phyloP scores from a whole-genome alignment of 2,888 invertebrate genomes.

The Leptothorax acervorum region DNA sequence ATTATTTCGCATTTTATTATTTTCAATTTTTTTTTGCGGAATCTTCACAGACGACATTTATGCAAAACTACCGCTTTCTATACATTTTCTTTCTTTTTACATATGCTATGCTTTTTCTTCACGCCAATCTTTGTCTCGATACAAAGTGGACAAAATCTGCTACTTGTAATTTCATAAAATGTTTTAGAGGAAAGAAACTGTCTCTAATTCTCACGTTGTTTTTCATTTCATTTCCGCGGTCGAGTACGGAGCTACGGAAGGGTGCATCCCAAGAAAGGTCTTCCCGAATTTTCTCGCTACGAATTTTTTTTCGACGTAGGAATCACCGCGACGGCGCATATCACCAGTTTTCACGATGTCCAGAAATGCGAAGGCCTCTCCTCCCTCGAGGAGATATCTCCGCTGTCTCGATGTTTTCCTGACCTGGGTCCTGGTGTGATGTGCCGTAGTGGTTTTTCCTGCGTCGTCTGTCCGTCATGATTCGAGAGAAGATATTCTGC shows the following conservation, averaged over 20 bases:
- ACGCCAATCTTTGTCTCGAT: not conserved
- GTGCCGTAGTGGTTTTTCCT: slow-evolving; percentile 82
- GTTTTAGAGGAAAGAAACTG: not conserved
- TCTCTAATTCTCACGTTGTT: slow-evolving; percentile 7
- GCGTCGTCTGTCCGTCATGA: slow-evolving; percentile 74
- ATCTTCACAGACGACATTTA: slow-evolving; percentile 5
- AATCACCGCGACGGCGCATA: slow-evolving; percentile 77
- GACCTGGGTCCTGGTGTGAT: slow-evolving; percentile 80
- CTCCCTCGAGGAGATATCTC: slow-evolving; percentile 5
- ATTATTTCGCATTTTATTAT: not conserved
- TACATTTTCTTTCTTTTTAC: slow-evolving; percentile 2
- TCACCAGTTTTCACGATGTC: slow-evolving; percentile 70
- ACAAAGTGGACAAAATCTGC: not conserved
- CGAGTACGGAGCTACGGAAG: slow-evolving; percentile 24
- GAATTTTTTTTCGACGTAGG: slow-evolving; percentile 72
- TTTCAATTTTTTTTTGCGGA: not conserved
- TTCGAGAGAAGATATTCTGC: slow-evolving; percentile 36
- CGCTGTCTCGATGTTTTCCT: slow-evolving; percentile 50
- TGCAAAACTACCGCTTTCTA: slow-evolving; percentile 18
- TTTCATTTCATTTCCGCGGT: slow-evolving; percentile 37
- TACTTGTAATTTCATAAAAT: slow-evolving; percentile 1
- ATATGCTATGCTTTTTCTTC: not conserved
- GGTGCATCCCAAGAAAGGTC: slow-evolving; percentile 16
- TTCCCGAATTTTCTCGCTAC: not conserved
- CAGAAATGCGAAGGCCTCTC: slow-evolving; percentile 14